phyloP scores from a whole-genome alignment of 2,888 invertebrate genomes.

The Trichacis sp. region DNA sequence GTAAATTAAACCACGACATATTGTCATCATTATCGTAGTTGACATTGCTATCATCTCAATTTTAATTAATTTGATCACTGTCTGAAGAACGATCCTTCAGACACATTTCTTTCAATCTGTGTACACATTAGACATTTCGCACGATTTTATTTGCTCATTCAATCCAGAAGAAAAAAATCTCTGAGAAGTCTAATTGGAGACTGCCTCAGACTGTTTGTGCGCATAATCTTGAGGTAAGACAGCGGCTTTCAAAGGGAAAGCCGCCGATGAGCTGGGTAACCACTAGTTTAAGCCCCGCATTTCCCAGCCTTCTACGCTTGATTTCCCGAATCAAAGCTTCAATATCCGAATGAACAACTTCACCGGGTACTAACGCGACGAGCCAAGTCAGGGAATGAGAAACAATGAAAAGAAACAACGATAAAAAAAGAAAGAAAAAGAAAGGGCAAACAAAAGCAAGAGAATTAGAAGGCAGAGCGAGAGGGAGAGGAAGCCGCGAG shows the following conservation, averaged over 20 bases:
- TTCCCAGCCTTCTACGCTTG: conserved; percentile 21
- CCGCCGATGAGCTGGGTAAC: conserved; percentile 41
- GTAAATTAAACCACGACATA: too few relatives aligned
- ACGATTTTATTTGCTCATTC: background rate
- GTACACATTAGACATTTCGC: conserved; percentile 6
- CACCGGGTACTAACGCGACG: conserved; percentile 52
- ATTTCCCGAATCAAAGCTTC: conserved; percentile 32
- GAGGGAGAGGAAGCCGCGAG: conserved; percentile 22
- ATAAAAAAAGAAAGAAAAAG: conserved; percentile 42
- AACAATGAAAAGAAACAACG: conserved; percentile 41
- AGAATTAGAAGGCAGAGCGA: conserved; percentile 42
- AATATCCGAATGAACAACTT: conserved; percentile 19
- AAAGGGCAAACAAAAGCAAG: conserved; percentile 40
- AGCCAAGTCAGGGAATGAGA: conserved; percentile 44
- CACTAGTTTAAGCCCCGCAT: conserved; percentile 46
- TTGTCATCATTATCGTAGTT: too few relatives aligned
- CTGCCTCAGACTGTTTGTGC: conserved; percentile 16
- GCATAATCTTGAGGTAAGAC: conserved; percentile 18
- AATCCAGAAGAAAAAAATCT: conserved; percentile 7
- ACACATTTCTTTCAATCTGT: too few relatives aligned
- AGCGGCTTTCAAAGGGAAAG: conserved; percentile 27
- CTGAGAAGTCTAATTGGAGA: conserved; percentile 18
- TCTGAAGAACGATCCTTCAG: too few relatives aligned
- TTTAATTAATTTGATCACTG: too few relatives aligned
- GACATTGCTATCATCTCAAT: too few relatives aligned